These are phyloP conservation scores for Pelodytes ibericus DNA, from an alignment of 2,797 vertebrate species.

Conservation along the genomic window DNA sequence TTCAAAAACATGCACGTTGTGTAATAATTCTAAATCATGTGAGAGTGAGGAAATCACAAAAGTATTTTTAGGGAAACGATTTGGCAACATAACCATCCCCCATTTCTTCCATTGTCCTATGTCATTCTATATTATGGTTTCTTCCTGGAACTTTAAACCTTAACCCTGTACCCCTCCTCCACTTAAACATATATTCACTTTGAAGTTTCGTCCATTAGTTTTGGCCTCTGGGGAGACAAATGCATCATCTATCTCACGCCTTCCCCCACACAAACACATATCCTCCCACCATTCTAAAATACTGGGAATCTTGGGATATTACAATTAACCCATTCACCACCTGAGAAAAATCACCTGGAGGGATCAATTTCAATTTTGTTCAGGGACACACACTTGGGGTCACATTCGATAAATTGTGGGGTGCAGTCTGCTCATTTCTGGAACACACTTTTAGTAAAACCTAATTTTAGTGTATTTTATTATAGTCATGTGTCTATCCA, in stretches of 20 bases:
- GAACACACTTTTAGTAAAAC: too few relatives aligned
- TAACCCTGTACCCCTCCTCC: constrained; percentile 19
- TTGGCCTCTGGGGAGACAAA: constrained; percentile 31
- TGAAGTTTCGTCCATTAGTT: constrained; percentile 44
- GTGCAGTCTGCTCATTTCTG: too few relatives aligned
- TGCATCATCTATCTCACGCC: constrained; percentile 17
- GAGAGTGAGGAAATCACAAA: constrained; percentile 13
- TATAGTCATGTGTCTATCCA: too few relatives aligned
- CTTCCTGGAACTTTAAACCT: constrained; percentile 44
- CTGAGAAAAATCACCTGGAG: too few relatives aligned
- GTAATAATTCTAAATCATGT: constrained; percentile 22
- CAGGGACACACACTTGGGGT: too few relatives aligned
- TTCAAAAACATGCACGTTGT: background rate
- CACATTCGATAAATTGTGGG: too few relatives aligned
- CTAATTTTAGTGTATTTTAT: too few relatives aligned
- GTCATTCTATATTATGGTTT: constrained; percentile 16
- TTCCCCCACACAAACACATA: constrained; percentile 19
- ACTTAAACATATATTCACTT: constrained; percentile 35
- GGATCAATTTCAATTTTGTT: too few relatives aligned
- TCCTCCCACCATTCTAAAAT: background rate
- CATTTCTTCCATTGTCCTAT: constrained; percentile 13
- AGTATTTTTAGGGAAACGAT: constrained; percentile 1
- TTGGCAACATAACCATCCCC: background rate
- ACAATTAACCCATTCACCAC: background rate
- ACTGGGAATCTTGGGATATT: background rate